A percentile compares a stretch with the other conserved stretches of the same genome.
Conservation (phyloP, 1,140 invertebrate genomes). For the Sarcophaga peregrina region DNA sequence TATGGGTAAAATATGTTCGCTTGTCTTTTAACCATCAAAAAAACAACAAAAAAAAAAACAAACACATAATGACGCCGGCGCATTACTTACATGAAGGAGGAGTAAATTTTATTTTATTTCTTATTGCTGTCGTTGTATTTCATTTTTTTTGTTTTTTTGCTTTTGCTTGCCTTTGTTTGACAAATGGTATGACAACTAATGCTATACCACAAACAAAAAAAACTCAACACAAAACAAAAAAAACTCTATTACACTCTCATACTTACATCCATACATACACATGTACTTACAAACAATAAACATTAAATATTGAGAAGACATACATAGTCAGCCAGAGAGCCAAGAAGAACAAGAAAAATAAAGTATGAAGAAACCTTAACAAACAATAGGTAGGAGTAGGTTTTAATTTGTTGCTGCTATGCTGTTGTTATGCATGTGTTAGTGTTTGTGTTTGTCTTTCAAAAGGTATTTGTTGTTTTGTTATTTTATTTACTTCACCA, state of each 20-base stretch:
- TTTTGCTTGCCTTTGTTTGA: conserved; percentile 50
- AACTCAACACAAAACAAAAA: neutral
- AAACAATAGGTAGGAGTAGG: conserved; percentile 3
- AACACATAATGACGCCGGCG: conserved; percentile 52
- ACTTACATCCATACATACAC: neutral
- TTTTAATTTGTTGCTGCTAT: neutral
- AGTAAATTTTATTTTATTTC: conserved; percentile 51
- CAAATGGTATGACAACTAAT: conserved; percentile 67
- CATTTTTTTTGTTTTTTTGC: conserved; percentile 12
- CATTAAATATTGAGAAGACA: neutral
- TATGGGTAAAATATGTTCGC: conserved; percentile 23
- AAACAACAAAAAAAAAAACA: conserved; percentile 6
- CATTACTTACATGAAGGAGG: conserved; percentile 57
- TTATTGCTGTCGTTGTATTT: neutral
- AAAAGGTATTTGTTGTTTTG: conserved; percentile 42
- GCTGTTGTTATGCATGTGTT: conserved; percentile 14
- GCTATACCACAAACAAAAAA: conserved; percentile 22
- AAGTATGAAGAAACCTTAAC: neutral
- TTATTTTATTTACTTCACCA: conserved; percentile 30
- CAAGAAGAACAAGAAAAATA: neutral
- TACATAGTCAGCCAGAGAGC: neutral
- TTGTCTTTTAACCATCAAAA: conserved; percentile 11
- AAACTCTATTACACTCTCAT: conserved; percentile 50
- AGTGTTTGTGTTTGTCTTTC: conserved; percentile 28
- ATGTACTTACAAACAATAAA: neutral